Evolutionary conservation across 2,888 invertebrate species (phyloP).

Genomic region (Tetramorium bicarinatum): DNA sequence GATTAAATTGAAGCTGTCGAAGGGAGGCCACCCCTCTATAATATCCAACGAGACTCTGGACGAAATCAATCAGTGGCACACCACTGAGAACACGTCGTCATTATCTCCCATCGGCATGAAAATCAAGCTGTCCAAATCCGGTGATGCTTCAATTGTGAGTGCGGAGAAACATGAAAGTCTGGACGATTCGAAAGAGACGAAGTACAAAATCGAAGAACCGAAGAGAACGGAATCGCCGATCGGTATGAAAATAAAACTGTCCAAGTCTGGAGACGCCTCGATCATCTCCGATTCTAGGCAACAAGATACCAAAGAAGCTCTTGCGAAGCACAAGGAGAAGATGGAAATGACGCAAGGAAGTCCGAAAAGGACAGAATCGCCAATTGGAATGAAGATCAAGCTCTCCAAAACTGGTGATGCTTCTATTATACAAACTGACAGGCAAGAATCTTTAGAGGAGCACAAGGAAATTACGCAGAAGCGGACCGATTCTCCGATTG

Average conservation of each 20-base stretch:
- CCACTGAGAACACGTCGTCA: constrained; percentile 78
- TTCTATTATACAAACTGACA: constrained; percentile 77
- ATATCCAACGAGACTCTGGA: constrained; percentile 83
- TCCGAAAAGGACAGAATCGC: constrained; percentile 76
- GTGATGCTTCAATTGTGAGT: constrained; percentile 78
- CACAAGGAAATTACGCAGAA: constrained; percentile 63
- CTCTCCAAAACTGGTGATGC: constrained; percentile 81
- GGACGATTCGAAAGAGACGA: constrained; percentile 75
- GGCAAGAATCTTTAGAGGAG: constrained; percentile 69
- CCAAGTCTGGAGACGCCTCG: constrained; percentile 75
- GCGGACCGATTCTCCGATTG: constrained; percentile 78
- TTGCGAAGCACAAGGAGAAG: constrained; percentile 73
- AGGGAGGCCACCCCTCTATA: constrained; percentile 85
- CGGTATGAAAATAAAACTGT: constrained; percentile 80
- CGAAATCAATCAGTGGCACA: constrained; percentile 81
- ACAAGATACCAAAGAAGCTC: constrained; percentile 71
- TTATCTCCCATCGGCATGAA: constrained; percentile 83
- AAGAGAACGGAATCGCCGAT: constrained; percentile 76
- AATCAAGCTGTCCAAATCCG: constrained; percentile 80
- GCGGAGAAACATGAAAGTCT: constrained; percentile 75
- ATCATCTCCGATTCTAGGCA: constrained; percentile 66
- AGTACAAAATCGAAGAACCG: constrained; percentile 76
- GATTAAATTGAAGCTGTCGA: constrained; percentile 88
- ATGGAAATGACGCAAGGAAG: constrained; percentile 70
- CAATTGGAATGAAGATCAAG: constrained; percentile 83